Evolutionary conservation across 2,888 invertebrate species (phyloP), one percentile per base, ranked within the genome.

Genomic region (Anorthoa munda): DNA sequence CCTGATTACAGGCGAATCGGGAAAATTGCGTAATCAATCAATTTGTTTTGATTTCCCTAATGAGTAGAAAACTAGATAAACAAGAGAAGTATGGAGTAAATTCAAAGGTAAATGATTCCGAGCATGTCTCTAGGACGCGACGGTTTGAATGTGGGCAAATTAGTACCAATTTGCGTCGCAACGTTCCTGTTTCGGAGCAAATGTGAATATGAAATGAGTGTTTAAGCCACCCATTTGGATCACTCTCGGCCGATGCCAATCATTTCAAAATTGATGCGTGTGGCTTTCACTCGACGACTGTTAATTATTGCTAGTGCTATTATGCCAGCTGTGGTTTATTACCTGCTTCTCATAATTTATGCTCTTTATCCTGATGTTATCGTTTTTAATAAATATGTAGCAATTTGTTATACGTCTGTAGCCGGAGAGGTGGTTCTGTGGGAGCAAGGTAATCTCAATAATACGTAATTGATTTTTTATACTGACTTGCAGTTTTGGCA

Each of bases 151-250:
- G 90, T 92, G 91, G 88, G 92, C 92, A 94, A 95, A 95, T 94
- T 94, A 94, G 93, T 88, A 90, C 92, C 93, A 94, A 95, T 95
- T 94, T 94, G 92, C 87, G 81, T 91, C 88, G 86, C 88, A 87
- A 84, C 90, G 90, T 87, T 91, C 87, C 86, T 92, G 89, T 90
- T 92, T 87, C 90, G 89, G 79, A 92, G 90, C 92, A 91, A 94
- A 95, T 93, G 94, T 94, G 95, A 95, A 95, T 95, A 95, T 94
- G 91, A 93, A 94, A 95, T 95, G 94, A 95, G 93, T 93, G 88
- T 94, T 95, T 94, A 94, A 94, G 93, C 94, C 90, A 90, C 91
- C 92, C 92, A 94, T 94, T 95, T 92, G 93, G 93, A 95, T 95
- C 93, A 94, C 94, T 93, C 93, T 92, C 92, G 88, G 88, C 89